phyloP scores from a whole-genome alignment of 2,888 invertebrate genomes.

The Ornithoptera alexandrae region DNA sequence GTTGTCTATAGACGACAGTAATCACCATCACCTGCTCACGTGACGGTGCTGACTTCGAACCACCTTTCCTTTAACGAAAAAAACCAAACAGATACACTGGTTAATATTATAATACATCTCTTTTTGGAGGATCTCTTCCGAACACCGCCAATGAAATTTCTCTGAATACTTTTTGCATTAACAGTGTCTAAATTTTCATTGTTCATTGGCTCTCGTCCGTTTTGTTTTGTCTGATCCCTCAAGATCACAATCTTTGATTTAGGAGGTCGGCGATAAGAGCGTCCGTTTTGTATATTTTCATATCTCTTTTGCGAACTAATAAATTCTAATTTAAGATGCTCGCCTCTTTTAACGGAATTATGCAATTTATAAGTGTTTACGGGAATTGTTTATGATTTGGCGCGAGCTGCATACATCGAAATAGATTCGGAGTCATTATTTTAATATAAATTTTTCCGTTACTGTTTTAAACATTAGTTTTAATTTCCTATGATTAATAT shows the following conservation, averaged over 20 bases:
- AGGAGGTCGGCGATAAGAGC: conserved; percentile 42
- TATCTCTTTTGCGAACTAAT: conserved; percentile 11
- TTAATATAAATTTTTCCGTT: no score
- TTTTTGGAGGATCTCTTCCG: conserved; percentile 3
- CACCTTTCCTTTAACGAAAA: no score
- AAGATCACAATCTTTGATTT: conserved; percentile 59
- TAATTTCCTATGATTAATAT: no score
- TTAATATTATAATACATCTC: no score
- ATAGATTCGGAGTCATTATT: neutral
- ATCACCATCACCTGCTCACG: no score
- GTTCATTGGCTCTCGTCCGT: conserved; percentile 48
- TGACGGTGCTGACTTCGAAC: no score
- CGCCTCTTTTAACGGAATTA: neutral
- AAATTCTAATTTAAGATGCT: conserved; percentile 6
- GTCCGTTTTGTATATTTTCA: conserved; percentile 31
- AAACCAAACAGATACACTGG: no score
- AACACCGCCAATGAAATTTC: conserved; percentile 47
- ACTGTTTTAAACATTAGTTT: no score
- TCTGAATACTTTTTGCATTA: conserved; percentile 48
- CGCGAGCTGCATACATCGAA: neutral
- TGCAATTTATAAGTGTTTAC: conserved; percentile 6
- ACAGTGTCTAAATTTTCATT: conserved; percentile 46
- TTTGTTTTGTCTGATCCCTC: conserved; percentile 56
- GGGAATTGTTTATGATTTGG: neutral
- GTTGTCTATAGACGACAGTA: no score